These are phyloP conservation scores for Hippolais icterina DNA, from an alignment of 2,113 vertebrate species.

Conservation along the genomic window DNA sequence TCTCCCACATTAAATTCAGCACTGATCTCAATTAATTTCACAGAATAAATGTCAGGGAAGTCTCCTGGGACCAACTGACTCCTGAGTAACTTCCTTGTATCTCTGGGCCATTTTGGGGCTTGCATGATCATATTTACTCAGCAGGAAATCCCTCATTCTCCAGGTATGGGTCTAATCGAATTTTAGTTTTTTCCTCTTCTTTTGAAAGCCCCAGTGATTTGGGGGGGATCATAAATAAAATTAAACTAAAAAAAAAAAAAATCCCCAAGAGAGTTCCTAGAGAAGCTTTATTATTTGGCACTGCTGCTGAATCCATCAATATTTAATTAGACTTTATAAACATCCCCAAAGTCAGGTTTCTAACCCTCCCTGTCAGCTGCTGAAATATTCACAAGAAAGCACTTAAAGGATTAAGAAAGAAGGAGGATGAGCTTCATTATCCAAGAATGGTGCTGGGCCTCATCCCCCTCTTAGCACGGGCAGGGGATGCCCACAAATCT, in stretches of 20 bases:
- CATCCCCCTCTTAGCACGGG: background rate
- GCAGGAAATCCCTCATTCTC: background rate
- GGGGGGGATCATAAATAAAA: background rate
- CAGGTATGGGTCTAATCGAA: background rate
- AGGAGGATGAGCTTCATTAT: background rate
- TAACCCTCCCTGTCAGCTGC: background rate
- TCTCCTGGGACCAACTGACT: conserved; percentile 11
- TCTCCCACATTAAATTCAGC: background rate
- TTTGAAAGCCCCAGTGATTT: background rate
- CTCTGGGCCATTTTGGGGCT: background rate
- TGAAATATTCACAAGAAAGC: conserved; percentile 45
- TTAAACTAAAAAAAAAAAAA: background rate
- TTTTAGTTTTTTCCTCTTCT: background rate
- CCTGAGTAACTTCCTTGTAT: background rate
- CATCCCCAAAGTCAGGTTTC: background rate
- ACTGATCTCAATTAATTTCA: background rate
- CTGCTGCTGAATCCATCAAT: conserved; percentile 20
- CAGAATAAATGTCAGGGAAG: conserved; percentile 15
- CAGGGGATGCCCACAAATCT: background rate
- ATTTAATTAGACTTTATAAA: conserved; percentile 39
- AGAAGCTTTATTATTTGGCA: background rate
- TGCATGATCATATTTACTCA: conserved; percentile 1
- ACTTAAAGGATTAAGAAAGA: conserved; percentile 26
- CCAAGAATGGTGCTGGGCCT: background rate
- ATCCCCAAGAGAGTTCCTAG: background rate